Evolutionary conservation across 2,888 invertebrate genomes (phyloP), one percentile per base, ranked within the genome.

Genomic region (Alentia gelatinosa): DNA sequence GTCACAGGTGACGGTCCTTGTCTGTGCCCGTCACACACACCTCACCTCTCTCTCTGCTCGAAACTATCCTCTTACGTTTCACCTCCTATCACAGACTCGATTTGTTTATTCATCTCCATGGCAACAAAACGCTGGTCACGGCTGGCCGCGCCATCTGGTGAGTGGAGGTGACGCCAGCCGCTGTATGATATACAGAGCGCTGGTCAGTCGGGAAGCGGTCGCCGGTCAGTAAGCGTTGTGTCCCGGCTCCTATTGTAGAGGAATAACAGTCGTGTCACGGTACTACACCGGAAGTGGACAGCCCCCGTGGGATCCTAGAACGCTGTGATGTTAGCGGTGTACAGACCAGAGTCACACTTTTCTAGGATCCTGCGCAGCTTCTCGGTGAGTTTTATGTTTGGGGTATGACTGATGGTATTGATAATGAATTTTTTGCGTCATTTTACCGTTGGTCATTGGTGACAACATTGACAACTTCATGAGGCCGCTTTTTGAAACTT

Each of bases 131-230:
- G 12, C 30, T 79, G 79, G 79, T 79, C 37, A 79, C 79, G 35
- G 79, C 79, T 79, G 79, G 79, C 23, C 23, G 79, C 79, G 79
- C 35, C 79, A 79, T 79, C 79, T 79, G 79, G 35, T 3, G 79
- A 39, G 1, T 3, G 30, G 3, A n/a, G 37, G 37, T 39, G 7
- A 79, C 79, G 39, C 12, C 79, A 79, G 79, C 79, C 79, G 35
- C 3, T 5, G 26, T 56, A n/a, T 56, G n/a, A 56, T 56, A 56
- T 56, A 56, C 56, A 4, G n/a, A n/a, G n/a, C n/a, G n/a, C n/a
- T 56, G 56, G 56, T 56, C 56, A 56, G 56, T 56, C 56, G n/a
- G 5, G n/a, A 19, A 56, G 56, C n/a, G 19, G 5, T 56, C 23
- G 56, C n/a, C 56, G n/a, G 56, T 56, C n/a, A n/a, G 19, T 56